phyloP scores from a whole-genome alignment of 2,888 invertebrate species.

The Cheilosia impressa region DNA sequence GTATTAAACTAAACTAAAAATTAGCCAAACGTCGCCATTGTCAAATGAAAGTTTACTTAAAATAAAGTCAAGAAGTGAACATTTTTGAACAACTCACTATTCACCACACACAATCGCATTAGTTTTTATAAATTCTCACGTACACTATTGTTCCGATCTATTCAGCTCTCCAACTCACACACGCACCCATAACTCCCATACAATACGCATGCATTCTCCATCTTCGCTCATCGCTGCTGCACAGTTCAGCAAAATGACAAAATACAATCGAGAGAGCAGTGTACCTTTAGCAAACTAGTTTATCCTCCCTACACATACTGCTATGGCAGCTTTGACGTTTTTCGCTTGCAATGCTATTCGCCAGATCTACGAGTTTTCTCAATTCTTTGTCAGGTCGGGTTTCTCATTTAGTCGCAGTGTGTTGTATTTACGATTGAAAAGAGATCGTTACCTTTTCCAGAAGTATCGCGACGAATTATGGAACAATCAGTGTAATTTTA shows the following conservation, averaged over 20 bases:
- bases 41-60: not conserved
- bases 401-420: constrained; percentile 79
- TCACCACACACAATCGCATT: constrained; percentile 1
- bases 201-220: not conserved
- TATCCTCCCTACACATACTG: constrained; percentile 32
- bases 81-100: constrained; percentile 4
- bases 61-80: constrained; percentile 47
- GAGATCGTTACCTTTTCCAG: constrained; percentile 79
- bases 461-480: constrained; percentile 79
- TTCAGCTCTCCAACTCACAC: constrained; percentile 5
- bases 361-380: constrained; percentile 80
- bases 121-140: not conserved
- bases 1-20: too few relatives aligned
- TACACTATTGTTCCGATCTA: not conserved
- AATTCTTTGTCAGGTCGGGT: constrained; percentile 80
- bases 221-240: not conserved
- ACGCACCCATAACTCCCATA: not conserved
- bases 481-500: constrained; percentile 54
- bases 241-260: constrained; percentile 18
- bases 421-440: constrained; percentile 78
- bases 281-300: constrained; percentile 1
- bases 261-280: not conserved
- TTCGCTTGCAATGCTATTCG: constrained; percentile 79
- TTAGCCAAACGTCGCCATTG: too few relatives aligned
- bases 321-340: constrained; percentile 82